Conservation (phyloP, 2,113 vertebrate species). For the Rattus norvegicus region GRCr8 NC_086024.1:33768501-33769000, state of each 20-base stretch:
- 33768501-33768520: background rate
- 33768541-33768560: conserved; percentile 41
- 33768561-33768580: background rate
- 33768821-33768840: conserved; percentile 9
- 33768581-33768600: background rate
- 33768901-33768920: conserved; percentile 43
- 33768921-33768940: conserved; percentile 18
- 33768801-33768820: conserved; percentile 8
- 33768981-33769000: background rate
- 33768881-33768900: conserved; percentile 25
- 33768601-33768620: background rate
- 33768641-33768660: background rate
- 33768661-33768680: conserved; percentile 30
- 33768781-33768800: background rate
- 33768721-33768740: too few relatives aligned
- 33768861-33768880: conserved; percentile 49
- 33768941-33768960: background rate
- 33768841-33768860: conserved; percentile 42
- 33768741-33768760: too few relatives aligned
- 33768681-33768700: background rate
- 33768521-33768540: conserved; percentile 10
- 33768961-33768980: background rate
- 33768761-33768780: too few relatives aligned
- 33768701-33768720: too few relatives aligned
- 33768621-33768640: conserved; percentile 3